Base-by-base conservation (phyloP, 2,113 vertebrate genomes). In the Misgurnus anguillicaudatus region DNA sequence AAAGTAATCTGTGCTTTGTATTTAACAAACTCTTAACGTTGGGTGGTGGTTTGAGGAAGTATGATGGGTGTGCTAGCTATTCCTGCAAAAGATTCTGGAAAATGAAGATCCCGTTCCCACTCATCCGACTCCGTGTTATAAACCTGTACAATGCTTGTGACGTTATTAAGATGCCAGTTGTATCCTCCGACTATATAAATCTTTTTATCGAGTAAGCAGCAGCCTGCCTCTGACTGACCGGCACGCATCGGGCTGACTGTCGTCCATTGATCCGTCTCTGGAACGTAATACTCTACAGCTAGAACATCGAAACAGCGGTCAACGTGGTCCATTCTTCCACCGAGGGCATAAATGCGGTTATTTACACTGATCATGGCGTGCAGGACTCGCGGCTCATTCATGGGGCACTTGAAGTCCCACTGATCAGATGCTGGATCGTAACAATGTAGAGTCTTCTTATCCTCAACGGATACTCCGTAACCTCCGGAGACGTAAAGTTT, bases 161-260 rank as follows among this genome's bases (percentile, higher is more conserved):
- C 98, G 0, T 99, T 99, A 91, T 98, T 98, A 36, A 99, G 91
- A 66, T 97, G 96, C 98, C 98, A 99, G 65, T 97, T 99, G 92
- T 99, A 99, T 7, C 98, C 98, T 0, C 98, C 98, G 0, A 99
- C 92, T 0, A 99, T 86, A 77, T 96, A 99, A 86, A 99, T 98
- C 89, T 96, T 98, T 5, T 89, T 87, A 0, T 95, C 94, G 72
- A 99, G 85, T 6, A 96, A 70, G 79, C 97, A 98, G 86, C 96
- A 99, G 65, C 96, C 96, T 0, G 96, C 95, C 87, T 99, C 98
- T 0, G 98, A 99, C 90, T 99, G 98, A 3, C 97, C 97, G 0
- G 95, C 90, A 0, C 96, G 93, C 97, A 99, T 98, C 0, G 98
- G 96, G 81, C 90, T 95, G 74, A 99, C 95, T 0, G 94, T 94